Evolutionary conservation across 2,888 invertebrate genomes (phyloP).

Genomic region (Cheilosia soror): DNA sequence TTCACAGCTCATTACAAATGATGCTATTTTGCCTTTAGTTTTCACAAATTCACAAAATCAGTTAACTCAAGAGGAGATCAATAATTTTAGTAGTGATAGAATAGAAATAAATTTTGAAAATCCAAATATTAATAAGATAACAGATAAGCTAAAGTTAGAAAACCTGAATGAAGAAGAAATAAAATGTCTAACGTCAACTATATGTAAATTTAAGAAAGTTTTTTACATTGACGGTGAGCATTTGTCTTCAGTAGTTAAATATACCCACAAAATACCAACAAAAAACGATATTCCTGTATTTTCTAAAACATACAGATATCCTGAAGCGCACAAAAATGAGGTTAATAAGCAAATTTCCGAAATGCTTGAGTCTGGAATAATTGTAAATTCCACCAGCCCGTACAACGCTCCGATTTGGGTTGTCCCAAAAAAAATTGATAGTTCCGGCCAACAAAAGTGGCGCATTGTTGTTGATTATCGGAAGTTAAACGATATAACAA

Average conservation of each 20-base stretch:
- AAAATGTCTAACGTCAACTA: background rate
- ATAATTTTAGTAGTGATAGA: background rate
- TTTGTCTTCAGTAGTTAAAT: slow-evolving; percentile 15
- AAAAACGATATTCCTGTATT: slow-evolving; percentile 28
- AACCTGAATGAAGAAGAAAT: slow-evolving; percentile 38
- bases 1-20: slow-evolving; percentile 1
- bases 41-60: background rate
- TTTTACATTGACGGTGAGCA: slow-evolving; percentile 30
- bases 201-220: slow-evolving; percentile 25
- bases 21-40: slow-evolving; percentile 1
- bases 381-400: no score
- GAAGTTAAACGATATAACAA: no score
- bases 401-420: no score
- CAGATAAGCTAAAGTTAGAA: slow-evolving; percentile 24
- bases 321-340: slow-evolving; percentile 15
- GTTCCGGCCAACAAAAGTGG: no score
- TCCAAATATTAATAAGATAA: background rate
- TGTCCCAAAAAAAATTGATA: no score
- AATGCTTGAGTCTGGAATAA: no score
- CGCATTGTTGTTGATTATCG: no score
- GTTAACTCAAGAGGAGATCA: slow-evolving; percentile 9
- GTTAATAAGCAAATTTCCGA: background rate
- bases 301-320: slow-evolving; percentile 26
- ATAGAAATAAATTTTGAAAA: slow-evolving; percentile 18
- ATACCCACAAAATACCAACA: slow-evolving; percentile 24